Base-by-base conservation (phyloP, 1,140 invertebrate species). In the Bombus waltoni region DNA sequence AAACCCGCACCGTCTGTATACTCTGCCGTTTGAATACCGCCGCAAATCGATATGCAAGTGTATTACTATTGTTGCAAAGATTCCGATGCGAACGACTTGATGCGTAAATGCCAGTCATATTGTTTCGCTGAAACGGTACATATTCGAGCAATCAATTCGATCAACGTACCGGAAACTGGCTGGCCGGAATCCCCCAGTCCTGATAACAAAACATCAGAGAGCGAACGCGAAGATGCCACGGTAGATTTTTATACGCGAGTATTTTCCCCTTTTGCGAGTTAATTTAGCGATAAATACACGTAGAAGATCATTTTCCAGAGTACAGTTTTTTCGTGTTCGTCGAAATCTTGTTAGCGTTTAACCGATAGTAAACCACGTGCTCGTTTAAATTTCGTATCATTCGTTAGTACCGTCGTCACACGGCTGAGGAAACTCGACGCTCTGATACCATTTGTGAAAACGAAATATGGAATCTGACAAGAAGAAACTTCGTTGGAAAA, bases 61-160 rank as follows among this genome's bases (percentile, higher is more conserved):
- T 44, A 44, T 71, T 44, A 66, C 38, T 32, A 78, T 84, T 79
- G 82, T 84, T 84, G 38, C 38, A 57, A 84, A 70, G 82, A 76
- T n/a, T 66, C 4, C 57, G 15, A 70, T 70, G 28, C 15, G 65
- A 38, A 71, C 44, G 40, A 79, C 65, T 78, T 25, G 75, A 71
- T 44, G 82, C 76, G 76, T 84, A 71, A 71, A 79, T 71, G n/a
- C 13, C 18, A 3, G 22, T 68, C 35, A 40, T 59, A 70, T 84
- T 79, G 82, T 53, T 59, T n/a, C 40, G 22, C 3, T 25, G 65
- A 18, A 70, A 70, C 74, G 32, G 40, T 77, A 44, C 57, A n/a
- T 47, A 62, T 38, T 65, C n/a, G 13, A 11, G 57, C 40, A 38
- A 83, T 83, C 71, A 44, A 83, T 83, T 75, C 42, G 59, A 83